Base-by-base conservation (phyloP, 1,140 invertebrate species). In the Cecropterus lyciades region DNA sequence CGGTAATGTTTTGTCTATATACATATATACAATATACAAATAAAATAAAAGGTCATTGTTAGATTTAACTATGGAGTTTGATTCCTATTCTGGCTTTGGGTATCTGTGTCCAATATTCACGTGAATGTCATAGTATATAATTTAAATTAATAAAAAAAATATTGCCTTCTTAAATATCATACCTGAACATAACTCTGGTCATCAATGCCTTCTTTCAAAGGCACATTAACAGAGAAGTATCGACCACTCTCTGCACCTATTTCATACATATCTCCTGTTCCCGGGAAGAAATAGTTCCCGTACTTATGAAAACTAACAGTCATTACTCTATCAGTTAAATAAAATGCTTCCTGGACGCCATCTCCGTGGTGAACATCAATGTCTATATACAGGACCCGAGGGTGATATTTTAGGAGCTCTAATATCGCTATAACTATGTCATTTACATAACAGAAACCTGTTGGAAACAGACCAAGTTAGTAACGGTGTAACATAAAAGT, bases 351-450 rank as follows among this genome's bases (percentile, higher is more conserved):
- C 91, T 99, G 98, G 0, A 99, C 99, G 0, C 99, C 99, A 93
- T 99, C 99, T 0, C 99, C 99, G 90, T 99, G 99, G 91, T 99
- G 99, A 7, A 99, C 99, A 82, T 99, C 99, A 73, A 99, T 99
- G 82, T 99, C 99, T 65, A 99, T 99, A 80, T 99, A 99, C 10
- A 99, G 91, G 9, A 99, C 99, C 72, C 99, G 93, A 0, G 98
- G 96, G 90, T 99, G 97, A 84, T 98, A 98, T 85, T 98, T 99
- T 0, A 99, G 91, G 10, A 99, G 93, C 90, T 99, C 99, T 56
- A 99, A 92, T 77, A 99, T 99, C 0, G 97, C 98, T 69, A 99
- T 98, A 0, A 99, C 99, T 75, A 99, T 99, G 87, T 99, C 99
- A 84, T 99, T 99, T 0, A 99, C 97, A 82, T 99, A 99, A 90